Evolutionary conservation across 2,888 invertebrate genomes (phyloP), one percentile per base, ranked within the genome.

Genomic region (Chesias legatella): DNA sequence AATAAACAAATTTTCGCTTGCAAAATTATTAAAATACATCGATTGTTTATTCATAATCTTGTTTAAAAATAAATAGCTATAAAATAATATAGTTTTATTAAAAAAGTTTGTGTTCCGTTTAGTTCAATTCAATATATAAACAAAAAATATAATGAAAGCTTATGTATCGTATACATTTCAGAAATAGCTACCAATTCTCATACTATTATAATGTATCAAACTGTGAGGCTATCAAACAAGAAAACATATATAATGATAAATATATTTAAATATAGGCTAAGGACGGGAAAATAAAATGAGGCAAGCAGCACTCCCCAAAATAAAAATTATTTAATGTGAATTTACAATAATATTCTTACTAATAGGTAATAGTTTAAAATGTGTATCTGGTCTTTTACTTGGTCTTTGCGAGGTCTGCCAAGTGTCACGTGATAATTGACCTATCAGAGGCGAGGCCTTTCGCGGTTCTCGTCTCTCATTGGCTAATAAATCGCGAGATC

Each of bases 91-190:
- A 20, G 60, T 81, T 76, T 75, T 86, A 85, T 86, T 84, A 86
- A 84, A 85, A 81, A 73, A 78, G 69, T 83, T 80, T 76, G 72
- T 79, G 74, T 74, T 75, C 67, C 73, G 70, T 67, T 67, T 73
- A 67, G 58, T 56, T 67, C 13, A 58, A 50, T 45, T 51, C 70
- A 78, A 79, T 79, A 80, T 80, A 79, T 80, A 79, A 77, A 74
- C 68, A 64, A 60, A 58, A 43, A 60, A 58, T 57, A 17, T 56
- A 52, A 73, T 84, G 80, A 84, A 84, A 83, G 85, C 85, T 84
- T 78, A 80, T 51, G 68, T 60, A 61, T 69, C 44, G 33, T 34
- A 51, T 47, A 50, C 43, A 53, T 36, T 45, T 43, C 42, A 21
- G 49, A 41, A 42, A 41, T 35, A 43, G 20, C 40, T 47, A 51